Percentiles rank a stretch among this genome's conserved stretches.
Evolutionary conservation across 1,140 invertebrate genomes (phyloP).

Genomic region (Oryzaephilus surinamensis): DNA sequence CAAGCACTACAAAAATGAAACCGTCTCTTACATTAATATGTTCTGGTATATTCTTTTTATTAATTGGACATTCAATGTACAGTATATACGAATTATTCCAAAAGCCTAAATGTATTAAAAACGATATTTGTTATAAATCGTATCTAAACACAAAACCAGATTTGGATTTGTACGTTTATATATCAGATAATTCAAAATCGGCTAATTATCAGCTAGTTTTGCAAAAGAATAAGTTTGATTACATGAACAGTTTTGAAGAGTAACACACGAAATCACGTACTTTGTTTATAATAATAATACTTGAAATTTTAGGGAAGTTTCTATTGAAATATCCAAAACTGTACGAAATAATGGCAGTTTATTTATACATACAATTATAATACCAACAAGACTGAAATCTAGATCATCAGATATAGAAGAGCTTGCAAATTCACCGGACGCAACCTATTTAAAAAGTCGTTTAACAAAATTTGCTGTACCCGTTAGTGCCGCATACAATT

Average conservation of each 20-base stretch:
- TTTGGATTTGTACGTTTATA: conserved; percentile 29
- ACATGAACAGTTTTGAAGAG: conserved; percentile 26
- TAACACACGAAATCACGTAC: conserved; percentile 12
- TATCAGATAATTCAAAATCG: conserved; percentile 27
- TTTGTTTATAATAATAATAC: too few relatives aligned
- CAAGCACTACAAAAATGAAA: conserved; percentile 17
- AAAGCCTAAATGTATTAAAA: conserved; percentile 23
- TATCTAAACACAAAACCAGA: conserved; percentile 30
- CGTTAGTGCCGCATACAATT: conserved; percentile 30
- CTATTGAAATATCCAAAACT: conserved; percentile 18
- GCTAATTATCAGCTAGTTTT: conserved; percentile 22
- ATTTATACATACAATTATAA: conserved; percentile 25
- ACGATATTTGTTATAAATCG: conserved; percentile 28
- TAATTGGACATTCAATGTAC: conserved; percentile 29
- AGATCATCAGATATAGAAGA: conserved; percentile 15
- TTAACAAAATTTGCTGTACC: conserved; percentile 31
- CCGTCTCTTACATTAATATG: conserved; percentile 22
- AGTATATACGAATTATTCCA: conserved; percentile 28
- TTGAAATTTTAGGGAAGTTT: conserved; percentile 22
- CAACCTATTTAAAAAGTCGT: conserved; percentile 25
- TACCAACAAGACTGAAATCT: conserved; percentile 19
- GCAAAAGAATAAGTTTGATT: conserved; percentile 27
- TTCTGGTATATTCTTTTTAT: conserved; percentile 23
- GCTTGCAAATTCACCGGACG: conserved; percentile 16
- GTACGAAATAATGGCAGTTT: conserved; percentile 29